Percentiles rank a stretch among this genome's conserved stretches.
These are phyloP conservation scores for Corythornis leucogaster DNA, from an alignment of 2,797 vertebrate genomes.

Conservation along the genomic window DNA sequence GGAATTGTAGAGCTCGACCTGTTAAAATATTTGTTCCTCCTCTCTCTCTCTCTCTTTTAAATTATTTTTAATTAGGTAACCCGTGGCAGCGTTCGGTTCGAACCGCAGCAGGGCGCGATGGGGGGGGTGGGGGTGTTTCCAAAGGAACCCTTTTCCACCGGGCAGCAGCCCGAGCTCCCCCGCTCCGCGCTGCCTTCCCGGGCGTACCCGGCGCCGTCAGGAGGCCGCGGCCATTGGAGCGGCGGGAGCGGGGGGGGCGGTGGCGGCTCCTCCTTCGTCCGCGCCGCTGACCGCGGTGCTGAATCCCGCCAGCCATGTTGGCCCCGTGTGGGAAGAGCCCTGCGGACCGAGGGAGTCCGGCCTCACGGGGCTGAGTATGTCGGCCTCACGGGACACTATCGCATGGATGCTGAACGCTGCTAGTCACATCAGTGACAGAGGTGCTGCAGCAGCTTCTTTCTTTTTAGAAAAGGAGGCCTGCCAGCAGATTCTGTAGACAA, in stretches of 20 bases:
- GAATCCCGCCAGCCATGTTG: slow-evolving; percentile 78
- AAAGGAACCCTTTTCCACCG: neutral
- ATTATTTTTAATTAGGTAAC: neutral
- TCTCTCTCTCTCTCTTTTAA: neutral
- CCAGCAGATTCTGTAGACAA: neutral
- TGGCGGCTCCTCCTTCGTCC: neutral
- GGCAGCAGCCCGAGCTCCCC: neutral
- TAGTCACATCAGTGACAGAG: neutral
- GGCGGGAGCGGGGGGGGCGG: neutral
- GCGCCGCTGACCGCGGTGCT: slow-evolving; percentile 80
- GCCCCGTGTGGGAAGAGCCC: neutral
- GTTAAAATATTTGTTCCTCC: neutral
- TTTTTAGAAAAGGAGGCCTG: neutral
- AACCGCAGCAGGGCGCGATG: neutral
- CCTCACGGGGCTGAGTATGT: neutral
- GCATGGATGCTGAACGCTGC: neutral
- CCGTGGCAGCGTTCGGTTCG: neutral
- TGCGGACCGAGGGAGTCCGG: neutral
- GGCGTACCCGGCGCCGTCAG: neutral
- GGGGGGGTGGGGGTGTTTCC: neutral
- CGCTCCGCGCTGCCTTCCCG: neutral
- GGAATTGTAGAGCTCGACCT: neutral
- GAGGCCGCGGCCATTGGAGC: neutral
- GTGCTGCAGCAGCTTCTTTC: neutral
- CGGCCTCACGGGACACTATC: neutral